Base-by-base conservation (phyloP, 2,888 invertebrate species). In the Charanyca ferruginea region DNA sequence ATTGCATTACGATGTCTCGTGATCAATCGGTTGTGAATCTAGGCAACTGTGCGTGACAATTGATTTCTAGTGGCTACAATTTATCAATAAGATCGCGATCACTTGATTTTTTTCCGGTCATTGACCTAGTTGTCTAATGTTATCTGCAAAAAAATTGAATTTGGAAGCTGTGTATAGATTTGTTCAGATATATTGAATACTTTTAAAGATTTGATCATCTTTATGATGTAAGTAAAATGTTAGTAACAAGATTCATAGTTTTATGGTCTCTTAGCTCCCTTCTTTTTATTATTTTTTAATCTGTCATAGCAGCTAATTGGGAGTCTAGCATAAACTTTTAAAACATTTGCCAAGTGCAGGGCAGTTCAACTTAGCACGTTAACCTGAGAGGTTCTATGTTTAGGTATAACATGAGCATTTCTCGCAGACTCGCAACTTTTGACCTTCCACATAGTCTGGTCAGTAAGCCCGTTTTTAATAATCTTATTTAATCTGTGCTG, bases 1-100 rank as follows among this genome's bases (percentile, higher is more conserved):
- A 55, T 42, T 53, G 52, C 53, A 41, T 42, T 54, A 44, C 51
- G n/a, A 8, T 38, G 42, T 47, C 41, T 58, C 58, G 53, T 73
- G 67, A 66, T 64, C 61, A 38, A 66, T 69, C 45, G 22, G 48
- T 71, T 69, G 44, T 64, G 48, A 66, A 58, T 76, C 64, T 70
- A 64, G 63, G 45, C 64, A 64, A 58, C 75, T 66, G 52, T 54
- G 66, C 73, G 66, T 77, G 77, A 73, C 73, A 80, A 77, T 79
- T 71, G 65, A 70, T 74, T 80, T 65, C 54, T 67, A 42, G n/a
- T 64, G 22, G 55, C 53, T 61, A 53, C 49, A 52, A 70, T 69
- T 79, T 79, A 79, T 79, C 77, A 73, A 77, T 77, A 66, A 59
- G 57, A 68, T 67, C 62, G 45, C 54, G 55, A 54, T 45, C 58